Evolutionary conservation across 2,888 invertebrate genomes (phyloP), one percentile per base, ranked within the genome.

Genomic region (Cryptocephalus moraei): DNA sequence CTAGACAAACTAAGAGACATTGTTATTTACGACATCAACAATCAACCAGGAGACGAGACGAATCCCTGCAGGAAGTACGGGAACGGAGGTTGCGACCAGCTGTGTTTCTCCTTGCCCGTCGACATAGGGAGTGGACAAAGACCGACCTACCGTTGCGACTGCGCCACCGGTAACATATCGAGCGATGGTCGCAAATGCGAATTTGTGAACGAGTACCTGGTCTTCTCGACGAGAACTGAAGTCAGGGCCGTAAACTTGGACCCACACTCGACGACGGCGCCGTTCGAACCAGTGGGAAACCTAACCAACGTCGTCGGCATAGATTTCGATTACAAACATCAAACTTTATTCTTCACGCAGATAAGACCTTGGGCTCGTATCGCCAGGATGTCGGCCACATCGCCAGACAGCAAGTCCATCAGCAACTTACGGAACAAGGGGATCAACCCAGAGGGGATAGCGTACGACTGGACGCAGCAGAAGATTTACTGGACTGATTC

Each of bases 401-500:
- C 78, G 52, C 90, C 90, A 0, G 78, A 79, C 1, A 68, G 73
- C 2, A 67, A 73, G 4, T 76, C 77, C 43, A 80, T 84, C 6
- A 80, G 79, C 41, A 82, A 80, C 46, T 80, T 91, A 1, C 78
- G 89, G 33, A 82, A 71, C 56, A 83, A 83, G 63, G 86, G 88
- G 14, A 90, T 92, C 46, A 92, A 91, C 69, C 92, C 93, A 0
- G 92, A 93, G 68, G 92, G 93, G 46, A 87, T 94, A 52, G 91
- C 93, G 0, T 93, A 94, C 65, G 97, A 99, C 65, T 99, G 97
- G 97, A 91, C 96, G 0, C 92, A 92, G 58, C 89, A 90, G 66
- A 96, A 95, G 68, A 82, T 99, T 34, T 97, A 96, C 69, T 99
- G 95, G 94, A 93, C 96, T 0, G 97, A 97, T 63, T 91, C 92